Evolutionary conservation across 35 echinoderm and acorn worm genomes (phyloP).

Genomic region (Ophiothrix spiculata): DNA sequence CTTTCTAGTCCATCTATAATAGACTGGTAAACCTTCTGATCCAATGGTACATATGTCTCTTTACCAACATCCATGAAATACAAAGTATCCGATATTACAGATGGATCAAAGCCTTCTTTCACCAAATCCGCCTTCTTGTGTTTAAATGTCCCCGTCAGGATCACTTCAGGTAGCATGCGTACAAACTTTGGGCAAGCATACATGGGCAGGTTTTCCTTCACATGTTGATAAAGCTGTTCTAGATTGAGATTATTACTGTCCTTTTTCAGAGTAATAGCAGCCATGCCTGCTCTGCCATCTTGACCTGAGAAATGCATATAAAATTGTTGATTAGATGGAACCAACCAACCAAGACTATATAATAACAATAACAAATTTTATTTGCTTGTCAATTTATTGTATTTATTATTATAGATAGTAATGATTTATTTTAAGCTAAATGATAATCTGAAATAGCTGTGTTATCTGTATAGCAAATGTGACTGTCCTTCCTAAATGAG

Average conservation of each 20-base stretch:
- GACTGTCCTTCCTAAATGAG: no score
- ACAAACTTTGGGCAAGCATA: conserved; percentile 36
- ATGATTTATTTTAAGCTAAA: no score
- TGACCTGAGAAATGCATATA: no score
- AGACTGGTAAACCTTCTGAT: not conserved
- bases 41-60: conserved; percentile 50
- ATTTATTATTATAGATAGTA: no score
- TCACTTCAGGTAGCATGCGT: conserved; percentile 34
- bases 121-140: conserved; percentile 54
- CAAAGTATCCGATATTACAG: conserved; percentile 34
- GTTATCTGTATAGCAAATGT: no score
- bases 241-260: not conserved
- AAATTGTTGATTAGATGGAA: no score
- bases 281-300: conserved; percentile 36
- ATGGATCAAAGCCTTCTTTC: conserved; percentile 54
- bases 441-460: no score
- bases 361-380: no score
- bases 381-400: no score
- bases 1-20: conserved; percentile 8
- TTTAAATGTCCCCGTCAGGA: conserved; percentile 63
- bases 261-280: conserved; percentile 23
- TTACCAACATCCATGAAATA: conserved; percentile 31
- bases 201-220: not conserved
- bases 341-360: no score
- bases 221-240: conserved; percentile 9